Base-by-base conservation (phyloP, 2,797 vertebrate genomes). In the Huso huso region DNA sequence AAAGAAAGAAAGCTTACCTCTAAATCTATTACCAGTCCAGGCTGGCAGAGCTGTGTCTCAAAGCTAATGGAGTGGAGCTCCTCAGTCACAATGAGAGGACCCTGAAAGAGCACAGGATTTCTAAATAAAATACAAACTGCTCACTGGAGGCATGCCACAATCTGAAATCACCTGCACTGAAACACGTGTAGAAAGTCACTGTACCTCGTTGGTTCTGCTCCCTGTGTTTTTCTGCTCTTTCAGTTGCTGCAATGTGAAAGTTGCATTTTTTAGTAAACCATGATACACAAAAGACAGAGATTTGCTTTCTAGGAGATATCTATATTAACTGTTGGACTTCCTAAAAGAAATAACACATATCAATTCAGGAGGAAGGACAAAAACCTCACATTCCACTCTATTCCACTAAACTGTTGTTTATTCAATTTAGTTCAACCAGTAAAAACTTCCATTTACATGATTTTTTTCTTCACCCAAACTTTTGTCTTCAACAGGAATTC, bases 201-300 rank as follows among this genome's bases (percentile, higher is more conserved):
- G 88, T 77, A 98, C 96, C 90, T 99, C 96, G 1, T 92, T 98
- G 0, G 90, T 94, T 83, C 95, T 86, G 84, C 86, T 93, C 49
- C 93, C 92, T 0, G 91, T 79, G 0, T 93, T 92, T 69, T 98
- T 99, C 87, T 95, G 94, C 77, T 99, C 96, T 72, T 97, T 99
- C 69, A 98, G 82, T 96, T 98, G 95, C 96, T 98, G 73, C 9
- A 13, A 69, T 37, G 72, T 67, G 62, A 15, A 8, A 68, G 15
- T 58, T 49, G 18, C 23, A 64, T 13, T 13, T 10, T 48, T 23
- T 58, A 37, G 37, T 37, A 37, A 37, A 37, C 5, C 37, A 37
- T 5, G 37, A 37, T 37, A 37, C 37, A 74, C 62, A 53, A 50
- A 59, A 74, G 63, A 53, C 48, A 62, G 68, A 68, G 2, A 6